Percentiles rank a stretch among this genome's conserved stretches.
Conservation (phyloP, 1,140 invertebrate species). For the Tetragonula clypearis region DNA sequence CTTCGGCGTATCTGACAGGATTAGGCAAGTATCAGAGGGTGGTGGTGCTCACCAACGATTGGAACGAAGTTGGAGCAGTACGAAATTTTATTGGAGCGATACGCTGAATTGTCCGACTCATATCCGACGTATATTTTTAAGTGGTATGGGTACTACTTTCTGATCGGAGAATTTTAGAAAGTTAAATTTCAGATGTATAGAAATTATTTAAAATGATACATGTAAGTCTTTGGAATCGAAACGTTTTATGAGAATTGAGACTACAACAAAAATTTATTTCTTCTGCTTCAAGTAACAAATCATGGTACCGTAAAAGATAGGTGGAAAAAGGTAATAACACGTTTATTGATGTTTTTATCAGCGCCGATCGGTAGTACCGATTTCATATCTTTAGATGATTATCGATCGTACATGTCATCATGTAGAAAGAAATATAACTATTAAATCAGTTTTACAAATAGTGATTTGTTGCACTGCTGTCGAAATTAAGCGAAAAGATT, state of each 20-base stretch:
- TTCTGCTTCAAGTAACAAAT: not conserved
- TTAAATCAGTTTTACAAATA: not conserved
- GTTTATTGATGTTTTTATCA: not conserved
- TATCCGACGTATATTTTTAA: not conserved
- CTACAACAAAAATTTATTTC: not conserved
- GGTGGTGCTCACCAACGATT: not conserved
- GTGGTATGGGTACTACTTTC: not conserved
- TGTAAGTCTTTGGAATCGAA: not conserved
- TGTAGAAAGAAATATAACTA: not conserved
- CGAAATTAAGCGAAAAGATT: not conserved
- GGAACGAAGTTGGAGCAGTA: not conserved
- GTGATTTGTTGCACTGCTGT: not conserved
- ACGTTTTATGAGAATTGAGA: not conserved
- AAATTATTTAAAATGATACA: not conserved
- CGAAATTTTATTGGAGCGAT: not conserved
- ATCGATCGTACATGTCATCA: not conserved
- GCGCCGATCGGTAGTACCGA: not conserved
- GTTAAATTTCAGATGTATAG: not conserved
- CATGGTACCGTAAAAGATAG: not conserved
- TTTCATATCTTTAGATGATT: not conserved
- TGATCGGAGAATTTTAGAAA: not conserved
- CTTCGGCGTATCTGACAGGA: not conserved
- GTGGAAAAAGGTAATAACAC: not conserved
- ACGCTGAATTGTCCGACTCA: not conserved
- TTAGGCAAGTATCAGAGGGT: not conserved